phyloP scores from a whole-genome alignment of 2,113 vertebrate species.

The Myxocyprinus asiaticus region DNA sequence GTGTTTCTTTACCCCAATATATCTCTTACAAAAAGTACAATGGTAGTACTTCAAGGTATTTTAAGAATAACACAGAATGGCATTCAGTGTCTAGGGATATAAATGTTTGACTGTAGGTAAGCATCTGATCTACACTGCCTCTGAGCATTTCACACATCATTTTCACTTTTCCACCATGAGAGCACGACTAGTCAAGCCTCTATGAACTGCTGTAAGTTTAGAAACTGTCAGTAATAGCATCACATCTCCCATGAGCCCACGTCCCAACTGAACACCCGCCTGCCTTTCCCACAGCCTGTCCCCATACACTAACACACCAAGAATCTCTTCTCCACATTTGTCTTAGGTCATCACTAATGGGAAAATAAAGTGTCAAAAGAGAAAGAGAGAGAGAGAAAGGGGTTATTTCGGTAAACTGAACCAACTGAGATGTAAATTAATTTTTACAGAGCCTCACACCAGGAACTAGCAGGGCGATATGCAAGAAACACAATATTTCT shows the following conservation, averaged over 20 bases:
- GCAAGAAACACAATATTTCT: too few species aligned
- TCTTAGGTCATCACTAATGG: conserved; percentile 18
- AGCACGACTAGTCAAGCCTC: neutral
- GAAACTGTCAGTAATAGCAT: conserved; percentile 37
- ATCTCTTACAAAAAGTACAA: too few species aligned
- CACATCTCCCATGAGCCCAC: conserved; percentile 40
- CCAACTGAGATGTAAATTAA: conserved; percentile 6
- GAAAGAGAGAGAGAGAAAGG: neutral
- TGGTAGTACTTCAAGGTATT: too few species aligned
- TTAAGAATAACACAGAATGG: neutral
- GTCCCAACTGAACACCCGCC: conserved; percentile 16
- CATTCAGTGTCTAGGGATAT: neutral
- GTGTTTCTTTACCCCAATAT: too few species aligned
- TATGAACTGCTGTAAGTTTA: conserved; percentile 28
- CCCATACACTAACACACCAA: conserved; percentile 28
- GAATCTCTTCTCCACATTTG: conserved; percentile 9
- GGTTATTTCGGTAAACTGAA: neutral
- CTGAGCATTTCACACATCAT: conserved; percentile 24
- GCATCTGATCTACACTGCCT: conserved; percentile 3
- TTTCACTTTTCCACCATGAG: neutral
- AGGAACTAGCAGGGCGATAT: too few species aligned
- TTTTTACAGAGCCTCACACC: conserved; percentile 11
- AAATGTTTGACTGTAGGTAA: conserved; percentile 3
- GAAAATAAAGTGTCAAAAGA: conserved; percentile 1
- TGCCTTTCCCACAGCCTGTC: conserved; percentile 48